A percentile compares a stretch with the other conserved stretches of the same genome.
Evolutionary conservation across 2,888 invertebrate genomes (phyloP).

Genomic region (Andrena camellia): DNA sequence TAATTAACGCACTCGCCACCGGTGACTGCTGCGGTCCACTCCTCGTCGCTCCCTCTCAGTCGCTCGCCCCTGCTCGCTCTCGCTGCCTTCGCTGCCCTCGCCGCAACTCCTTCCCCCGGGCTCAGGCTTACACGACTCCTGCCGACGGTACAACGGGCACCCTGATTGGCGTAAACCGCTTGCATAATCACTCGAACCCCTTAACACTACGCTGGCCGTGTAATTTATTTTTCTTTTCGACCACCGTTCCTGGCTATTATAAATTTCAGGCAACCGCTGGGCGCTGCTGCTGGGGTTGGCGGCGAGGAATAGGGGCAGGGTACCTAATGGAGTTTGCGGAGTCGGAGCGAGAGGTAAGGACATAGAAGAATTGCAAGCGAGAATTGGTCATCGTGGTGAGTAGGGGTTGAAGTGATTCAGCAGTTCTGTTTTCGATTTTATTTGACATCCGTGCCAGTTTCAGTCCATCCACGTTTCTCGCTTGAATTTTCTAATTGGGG

Average conservation of each 20-base stretch:
- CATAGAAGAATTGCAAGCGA: no score
- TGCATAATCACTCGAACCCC: slow-evolving; percentile 40
- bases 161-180: slow-evolving; percentile 53
- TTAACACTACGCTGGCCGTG: slow-evolving; percentile 20
- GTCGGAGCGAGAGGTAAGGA: not conserved
- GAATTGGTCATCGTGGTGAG: no score
- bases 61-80: not conserved
- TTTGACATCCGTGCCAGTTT: no score
- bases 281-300: not conserved
- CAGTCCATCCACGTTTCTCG: no score
- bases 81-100: not conserved
- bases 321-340: not conserved
- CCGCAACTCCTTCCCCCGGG: not conserved
- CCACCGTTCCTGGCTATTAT: not conserved
- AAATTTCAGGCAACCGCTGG: slow-evolving; percentile 5
- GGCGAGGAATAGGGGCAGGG: not conserved
- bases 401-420: not conserved
- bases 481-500: no score
- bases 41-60: slow-evolving; percentile 62
- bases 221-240: slow-evolving; percentile 18
- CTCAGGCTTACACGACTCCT: slow-evolving; percentile 31
- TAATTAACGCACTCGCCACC: slow-evolving; percentile 84
- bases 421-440: not conserved
- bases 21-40: slow-evolving; percentile 77
- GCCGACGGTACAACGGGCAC: slow-evolving; percentile 28